Percentiles rank a stretch among this genome's conserved stretches.
These are phyloP conservation scores for Actinia tenebrosa DNA, from an alignment of 64 coral and sea anemone genomes.

Conservation along the genomic window DNA sequence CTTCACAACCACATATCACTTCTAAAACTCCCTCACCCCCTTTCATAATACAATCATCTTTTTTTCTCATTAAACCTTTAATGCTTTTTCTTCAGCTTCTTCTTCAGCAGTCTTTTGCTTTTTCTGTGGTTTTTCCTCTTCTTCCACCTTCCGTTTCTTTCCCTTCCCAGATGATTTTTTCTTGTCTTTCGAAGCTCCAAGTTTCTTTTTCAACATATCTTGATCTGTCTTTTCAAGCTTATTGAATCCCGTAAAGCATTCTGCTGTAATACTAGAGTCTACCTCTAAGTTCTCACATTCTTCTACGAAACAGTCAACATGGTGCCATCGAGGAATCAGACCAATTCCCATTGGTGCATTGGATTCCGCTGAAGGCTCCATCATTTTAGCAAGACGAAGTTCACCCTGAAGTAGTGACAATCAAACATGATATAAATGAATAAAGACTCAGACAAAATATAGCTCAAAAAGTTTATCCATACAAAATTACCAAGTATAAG, in stretches of 20 bases:
- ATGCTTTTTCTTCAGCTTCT: constrained; percentile 57
- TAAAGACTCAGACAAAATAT: background rate
- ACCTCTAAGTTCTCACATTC: constrained; percentile 45
- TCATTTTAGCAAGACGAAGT: constrained; percentile 70
- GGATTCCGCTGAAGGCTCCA: constrained; percentile 61
- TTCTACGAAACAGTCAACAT: constrained; percentile 63
- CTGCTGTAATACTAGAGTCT: constrained; percentile 51
- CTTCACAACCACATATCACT: background rate
- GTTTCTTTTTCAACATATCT: constrained; percentile 63
- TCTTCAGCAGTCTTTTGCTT: constrained; percentile 62
- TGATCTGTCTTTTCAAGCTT: constrained; percentile 82
- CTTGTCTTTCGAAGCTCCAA: constrained; percentile 46
- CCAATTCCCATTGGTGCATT: constrained; percentile 54
- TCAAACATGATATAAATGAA: background rate
- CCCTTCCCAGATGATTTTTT: constrained; percentile 50
- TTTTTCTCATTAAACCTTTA: constrained; percentile 38
- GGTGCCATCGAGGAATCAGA: constrained; percentile 70
- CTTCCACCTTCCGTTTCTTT: constrained; percentile 53
- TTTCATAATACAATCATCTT: background rate
- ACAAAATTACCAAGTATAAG: background rate
- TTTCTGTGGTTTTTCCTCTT: constrained; percentile 48
- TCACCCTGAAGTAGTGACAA: constrained; percentile 35
- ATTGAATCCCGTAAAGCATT: constrained; percentile 73
- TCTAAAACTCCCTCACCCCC: too few relatives aligned
- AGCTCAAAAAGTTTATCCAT: background rate